Evolutionary conservation across 2,888 invertebrate genomes (phyloP), one percentile per base, ranked within the genome.

Genomic region (Patella depressa): DNA sequence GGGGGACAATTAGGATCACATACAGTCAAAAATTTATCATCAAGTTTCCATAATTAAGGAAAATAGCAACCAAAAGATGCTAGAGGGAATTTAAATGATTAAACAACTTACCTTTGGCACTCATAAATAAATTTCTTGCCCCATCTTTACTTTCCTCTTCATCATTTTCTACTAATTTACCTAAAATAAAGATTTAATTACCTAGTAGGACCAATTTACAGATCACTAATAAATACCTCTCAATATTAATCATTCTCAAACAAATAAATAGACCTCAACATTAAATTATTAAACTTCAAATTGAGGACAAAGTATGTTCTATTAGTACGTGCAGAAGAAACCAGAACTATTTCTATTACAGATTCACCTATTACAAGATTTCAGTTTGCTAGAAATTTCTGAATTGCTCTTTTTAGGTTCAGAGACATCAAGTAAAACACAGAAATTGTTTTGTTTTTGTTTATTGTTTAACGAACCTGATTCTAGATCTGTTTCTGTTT

Each of bases 101-200:
- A 45, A 45, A 17, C 19, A 7, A 76, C 74, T 78, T 79, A 89
- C 89, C 87, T 86, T 85, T 89, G 53, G 88, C 88, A 84, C 86
- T 88, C 55, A 82, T 82, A 77, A 89, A 88, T 14, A 89, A 80
- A 73, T 86, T 89, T 72, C 81, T 84, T 3, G 82, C 78, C 34
- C 83, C 83, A 54, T 80, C 78, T 24, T 72, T 54, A 53, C 73
- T 74, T 53, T 79, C 80, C 24, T 77, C 77, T 53, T 29, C 73
- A 72, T 57, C 45, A 72, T n/a, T n/a, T 24, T n/a, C 24, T n/a
- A 17, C 19, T 29, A 29, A 65, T 24, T 65, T 65, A n/a, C 65
- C 65, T 19, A n/a, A 65, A 65, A 65, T 19, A n/a, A 9, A 19
- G 9, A n/a, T 65, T n/a, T 9, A 45, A 45, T 45, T 45, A 75